These are phyloP conservation scores for Leucopsar rothschildi DNA, from an alignment of 2,113 vertebrate genomes.

Conservation along the genomic window DNA sequence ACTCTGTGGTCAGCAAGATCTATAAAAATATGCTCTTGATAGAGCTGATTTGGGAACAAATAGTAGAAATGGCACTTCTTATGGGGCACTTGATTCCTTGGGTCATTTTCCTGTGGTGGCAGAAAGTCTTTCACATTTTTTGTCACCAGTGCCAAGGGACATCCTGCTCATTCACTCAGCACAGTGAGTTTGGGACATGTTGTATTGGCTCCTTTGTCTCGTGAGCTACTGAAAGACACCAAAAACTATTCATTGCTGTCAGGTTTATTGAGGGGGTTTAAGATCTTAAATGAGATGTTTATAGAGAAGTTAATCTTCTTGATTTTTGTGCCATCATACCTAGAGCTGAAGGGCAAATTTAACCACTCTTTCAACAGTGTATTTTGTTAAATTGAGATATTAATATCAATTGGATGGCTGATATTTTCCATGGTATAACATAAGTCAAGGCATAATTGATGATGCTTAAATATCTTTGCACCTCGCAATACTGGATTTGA, in stretches of 20 bases:
- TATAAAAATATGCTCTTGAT: neutral
- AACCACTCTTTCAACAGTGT: neutral
- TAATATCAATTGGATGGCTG: neutral
- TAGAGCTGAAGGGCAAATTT: neutral
- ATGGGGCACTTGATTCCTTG: neutral
- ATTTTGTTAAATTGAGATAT: neutral
- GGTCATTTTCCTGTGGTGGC: neutral
- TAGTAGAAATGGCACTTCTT: neutral
- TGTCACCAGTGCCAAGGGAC: neutral
- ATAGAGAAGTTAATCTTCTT: neutral
- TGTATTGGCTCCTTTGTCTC: neutral
- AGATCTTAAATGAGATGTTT: neutral
- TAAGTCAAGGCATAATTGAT: neutral
- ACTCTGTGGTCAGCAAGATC: neutral
- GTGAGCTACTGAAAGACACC: neutral
- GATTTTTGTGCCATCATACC: neutral
- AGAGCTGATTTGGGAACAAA: neutral
- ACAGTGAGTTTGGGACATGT: accelerated
- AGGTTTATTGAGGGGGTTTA: neutral
- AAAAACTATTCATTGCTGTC: neutral
- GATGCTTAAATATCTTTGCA: neutral
- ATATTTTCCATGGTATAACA: neutral
- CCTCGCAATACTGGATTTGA: neutral
- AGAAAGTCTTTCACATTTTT: neutral
- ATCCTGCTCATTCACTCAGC: neutral